Base-by-base conservation (phyloP, 2,888 invertebrate species). In the Busseola fusca region DNA sequence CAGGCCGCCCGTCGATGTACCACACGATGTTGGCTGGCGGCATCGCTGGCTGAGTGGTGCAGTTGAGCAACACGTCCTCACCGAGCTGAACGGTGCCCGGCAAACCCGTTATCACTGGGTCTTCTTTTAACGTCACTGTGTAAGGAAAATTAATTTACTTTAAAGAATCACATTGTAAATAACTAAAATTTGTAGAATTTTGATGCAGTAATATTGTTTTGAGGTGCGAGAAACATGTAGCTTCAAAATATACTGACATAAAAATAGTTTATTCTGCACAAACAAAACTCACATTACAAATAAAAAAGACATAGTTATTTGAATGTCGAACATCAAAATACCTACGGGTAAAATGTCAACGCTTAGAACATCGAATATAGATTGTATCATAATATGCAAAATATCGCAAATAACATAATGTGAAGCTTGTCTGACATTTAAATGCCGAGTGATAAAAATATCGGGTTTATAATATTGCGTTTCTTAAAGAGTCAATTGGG, bases 21-120 rank as follows among this genome's bases (percentile, higher is more conserved):
- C 95, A 95, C 76, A 91, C 79, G 64, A 95, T 91, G 78, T 93
- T 95, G 1, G 95, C 94, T 0, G 95, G 92, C 1, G 95, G 95
- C 91, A 93, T 93, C 0, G 94, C 93, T 0, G 93, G 91, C 6
- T 87, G 86, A 0, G 95, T 92, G 1, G 94, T 92, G 73, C 95
- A 95, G 86, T 95, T 95, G 0, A 95, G 83, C 25, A 90, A 65
- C 0, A 95, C 87, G 21, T 95, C 94, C 64, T 95, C 95, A 0
- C 93, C 94, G 0, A 94, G 84, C 83, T 93, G 94, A 14, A 93
- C 94, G 42, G 88, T 92, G 58, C 91, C 91, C 0, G 94, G 92
- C 1, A 91, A 80, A 0, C 93, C 94, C 0, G 84, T 78, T 70
- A 95, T 93, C 59, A 91, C 86, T 6, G 95, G 95, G 63, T 93